These are phyloP conservation scores for Pseudomyrmex dendroicus DNA, from an alignment of 1,140 invertebrate genomes.

Conservation along the genomic window DNA sequence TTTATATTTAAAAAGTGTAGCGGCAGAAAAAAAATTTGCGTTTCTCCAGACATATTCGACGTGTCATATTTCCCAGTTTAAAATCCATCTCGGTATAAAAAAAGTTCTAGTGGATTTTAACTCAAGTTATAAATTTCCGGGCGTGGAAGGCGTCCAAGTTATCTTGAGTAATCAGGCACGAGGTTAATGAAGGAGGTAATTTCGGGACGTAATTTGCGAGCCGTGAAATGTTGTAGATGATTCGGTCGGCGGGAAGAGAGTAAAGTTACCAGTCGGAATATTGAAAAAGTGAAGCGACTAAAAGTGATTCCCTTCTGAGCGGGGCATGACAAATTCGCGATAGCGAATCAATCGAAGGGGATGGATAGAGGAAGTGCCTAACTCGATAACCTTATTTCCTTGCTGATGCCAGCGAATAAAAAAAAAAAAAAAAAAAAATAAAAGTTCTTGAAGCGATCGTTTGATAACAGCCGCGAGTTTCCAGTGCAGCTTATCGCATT, in stretches of 20 bases:
- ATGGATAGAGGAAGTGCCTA: background rate
- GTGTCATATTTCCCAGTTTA: constrained; percentile 21
- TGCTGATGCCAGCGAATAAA: background rate
- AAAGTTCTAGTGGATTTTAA: constrained; percentile 45
- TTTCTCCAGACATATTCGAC: background rate
- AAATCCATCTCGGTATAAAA: constrained; percentile 33
- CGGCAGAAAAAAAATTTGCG: background rate
- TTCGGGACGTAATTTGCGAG: constrained; percentile 43
- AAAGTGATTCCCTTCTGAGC: background rate
- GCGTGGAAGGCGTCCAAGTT: constrained; percentile 29
- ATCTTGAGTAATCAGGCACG: constrained; percentile 56
- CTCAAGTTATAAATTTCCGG: constrained; percentile 55
- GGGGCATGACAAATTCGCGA: constrained; percentile 2
- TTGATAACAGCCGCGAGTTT: constrained; percentile 1
- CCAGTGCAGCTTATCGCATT: constrained; percentile 28
- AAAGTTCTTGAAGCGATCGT: constrained; percentile 31
- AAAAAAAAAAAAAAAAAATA: background rate
- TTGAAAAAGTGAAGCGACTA: constrained; percentile 29
- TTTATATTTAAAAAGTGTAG: background rate
- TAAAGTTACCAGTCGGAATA: constrained; percentile 18
- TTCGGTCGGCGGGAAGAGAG: constrained; percentile 12
- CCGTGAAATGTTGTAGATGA: constrained; percentile 30
- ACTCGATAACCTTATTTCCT: constrained; percentile 15
- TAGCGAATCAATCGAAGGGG: background rate
- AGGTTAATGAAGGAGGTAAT: constrained; percentile 64